phyloP scores from a whole-genome alignment of 1,140 invertebrate species.

The Bombus polaris region DNA sequence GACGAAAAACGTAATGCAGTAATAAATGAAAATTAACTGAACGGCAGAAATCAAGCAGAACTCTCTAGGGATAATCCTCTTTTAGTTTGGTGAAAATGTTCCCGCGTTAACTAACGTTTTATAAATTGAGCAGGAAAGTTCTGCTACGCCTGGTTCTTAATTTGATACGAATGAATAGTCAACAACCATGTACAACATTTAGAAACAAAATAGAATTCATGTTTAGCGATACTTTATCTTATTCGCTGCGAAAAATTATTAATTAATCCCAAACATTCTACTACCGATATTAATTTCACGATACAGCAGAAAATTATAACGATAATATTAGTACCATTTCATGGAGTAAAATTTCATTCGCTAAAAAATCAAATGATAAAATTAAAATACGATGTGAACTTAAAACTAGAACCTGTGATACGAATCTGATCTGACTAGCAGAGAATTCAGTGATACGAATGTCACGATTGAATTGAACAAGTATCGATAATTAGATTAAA shows the following conservation, averaged over 20 bases:
- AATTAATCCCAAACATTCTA: neutral
- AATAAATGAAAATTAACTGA: conserved; percentile 9
- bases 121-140: conserved; percentile 30
- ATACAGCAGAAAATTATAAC: fast-evolving
- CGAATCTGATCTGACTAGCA: too few relatives aligned
- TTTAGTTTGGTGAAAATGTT: neutral
- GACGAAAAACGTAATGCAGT: neutral
- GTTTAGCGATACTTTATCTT: neutral
- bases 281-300: neutral
- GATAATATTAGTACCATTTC: neutral
- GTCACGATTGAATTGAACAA: too few relatives aligned
- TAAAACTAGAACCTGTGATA: too few relatives aligned
- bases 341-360: neutral
- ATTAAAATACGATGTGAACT: too few relatives aligned
- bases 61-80: conserved; percentile 4
- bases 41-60: conserved; percentile 28
- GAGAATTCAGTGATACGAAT: too few relatives aligned
- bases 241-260: neutral
- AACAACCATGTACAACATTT: too few relatives aligned
- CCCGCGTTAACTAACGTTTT: conserved; percentile 26
- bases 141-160: neutral
- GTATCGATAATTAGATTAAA: too few relatives aligned
- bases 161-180: neutral
- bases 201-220: neutral
- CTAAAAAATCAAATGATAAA: too few relatives aligned